A percentile compares a stretch with the other conserved stretches of the same genome.
These are phyloP conservation scores for Zeus faber DNA, from an alignment of 2,113 vertebrate genomes.

Conservation along the genomic window DNA sequence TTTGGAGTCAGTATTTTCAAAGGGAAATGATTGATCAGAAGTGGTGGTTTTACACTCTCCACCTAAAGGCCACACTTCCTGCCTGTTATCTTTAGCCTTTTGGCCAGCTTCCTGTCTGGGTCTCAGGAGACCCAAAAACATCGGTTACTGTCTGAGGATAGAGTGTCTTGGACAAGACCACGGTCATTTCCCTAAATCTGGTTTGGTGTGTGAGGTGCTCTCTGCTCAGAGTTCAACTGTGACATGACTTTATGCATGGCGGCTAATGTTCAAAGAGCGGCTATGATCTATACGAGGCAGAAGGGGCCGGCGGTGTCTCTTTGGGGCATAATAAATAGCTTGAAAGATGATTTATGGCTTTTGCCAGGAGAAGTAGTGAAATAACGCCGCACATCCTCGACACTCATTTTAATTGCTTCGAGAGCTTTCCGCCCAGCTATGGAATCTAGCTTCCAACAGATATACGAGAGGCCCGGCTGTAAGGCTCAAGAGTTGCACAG, in stretches of 20 bases:
- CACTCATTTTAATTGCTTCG: conserved; percentile 45
- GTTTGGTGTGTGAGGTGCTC: conserved; percentile 39
- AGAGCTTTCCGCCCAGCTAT: conserved; percentile 41
- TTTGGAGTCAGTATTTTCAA: conserved; percentile 29
- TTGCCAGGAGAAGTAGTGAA: conserved; percentile 48
- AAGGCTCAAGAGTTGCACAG: conserved; percentile 21
- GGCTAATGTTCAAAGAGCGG: conserved; percentile 69
- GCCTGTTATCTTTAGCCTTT: conserved; percentile 74
- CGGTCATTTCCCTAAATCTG: conserved; percentile 43
- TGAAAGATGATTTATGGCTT: conserved; percentile 60
- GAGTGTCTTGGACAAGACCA: conserved; percentile 61
- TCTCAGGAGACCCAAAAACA: conserved; percentile 71
- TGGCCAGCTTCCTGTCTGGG: conserved; percentile 84
- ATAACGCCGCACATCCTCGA: conserved; percentile 32
- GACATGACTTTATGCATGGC: conserved; percentile 64
- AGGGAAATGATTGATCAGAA: conserved; percentile 79
- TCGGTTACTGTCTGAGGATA: conserved; percentile 74
- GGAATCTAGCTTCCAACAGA: conserved; percentile 16
- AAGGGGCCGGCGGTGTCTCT: conserved; percentile 50
- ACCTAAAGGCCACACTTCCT: conserved; percentile 87
- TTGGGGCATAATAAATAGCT: conserved; percentile 63
- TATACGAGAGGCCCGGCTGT: no score
- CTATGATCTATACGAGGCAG: conserved; percentile 55
- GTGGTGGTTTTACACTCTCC: conserved; percentile 87
- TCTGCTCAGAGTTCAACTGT: conserved; percentile 60